Conservation (phyloP, 2,888 invertebrate genomes). For the Chaitophorus viminalis region DNA sequence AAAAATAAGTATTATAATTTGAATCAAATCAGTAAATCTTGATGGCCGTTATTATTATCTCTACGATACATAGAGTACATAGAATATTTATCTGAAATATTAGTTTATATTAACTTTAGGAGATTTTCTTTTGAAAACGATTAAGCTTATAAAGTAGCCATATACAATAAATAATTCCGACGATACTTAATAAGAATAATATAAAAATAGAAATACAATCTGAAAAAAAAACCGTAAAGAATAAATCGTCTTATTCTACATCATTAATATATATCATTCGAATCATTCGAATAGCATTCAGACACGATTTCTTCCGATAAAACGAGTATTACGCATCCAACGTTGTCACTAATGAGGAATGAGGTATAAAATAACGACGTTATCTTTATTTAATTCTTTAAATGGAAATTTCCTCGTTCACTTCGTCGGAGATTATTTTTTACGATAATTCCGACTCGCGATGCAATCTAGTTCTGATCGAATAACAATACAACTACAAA, state of each 20-base stretch:
- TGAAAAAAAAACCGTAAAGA: neutral
- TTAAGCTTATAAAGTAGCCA: neutral
- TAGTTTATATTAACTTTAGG: neutral
- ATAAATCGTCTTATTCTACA: constrained; percentile 15
- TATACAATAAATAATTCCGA: neutral
- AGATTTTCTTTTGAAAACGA: constrained; percentile 28
- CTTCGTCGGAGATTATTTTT: constrained; percentile 31
- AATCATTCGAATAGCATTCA: constrained; percentile 13
- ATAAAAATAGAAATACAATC: no score
- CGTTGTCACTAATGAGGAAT: constrained; percentile 34
- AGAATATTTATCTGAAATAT: neutral
- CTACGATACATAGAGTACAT: no score
- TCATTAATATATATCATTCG: constrained; percentile 46
- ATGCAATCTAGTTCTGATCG: neutral
- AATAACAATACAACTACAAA: neutral
- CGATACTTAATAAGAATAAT: constrained; percentile 22
- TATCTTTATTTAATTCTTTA: constrained; percentile 47
- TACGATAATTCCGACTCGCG: constrained; percentile 9
- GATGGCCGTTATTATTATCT: no score
- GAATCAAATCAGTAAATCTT: no score
- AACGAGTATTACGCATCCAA: neutral
- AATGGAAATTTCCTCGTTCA: constrained; percentile 29
- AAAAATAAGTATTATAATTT: no score
- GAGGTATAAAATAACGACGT: constrained; percentile 8
- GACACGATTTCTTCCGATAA: constrained; percentile 30